Base-by-base conservation (phyloP, 2,113 vertebrate genomes). In the Spea bombifrons region DNA sequence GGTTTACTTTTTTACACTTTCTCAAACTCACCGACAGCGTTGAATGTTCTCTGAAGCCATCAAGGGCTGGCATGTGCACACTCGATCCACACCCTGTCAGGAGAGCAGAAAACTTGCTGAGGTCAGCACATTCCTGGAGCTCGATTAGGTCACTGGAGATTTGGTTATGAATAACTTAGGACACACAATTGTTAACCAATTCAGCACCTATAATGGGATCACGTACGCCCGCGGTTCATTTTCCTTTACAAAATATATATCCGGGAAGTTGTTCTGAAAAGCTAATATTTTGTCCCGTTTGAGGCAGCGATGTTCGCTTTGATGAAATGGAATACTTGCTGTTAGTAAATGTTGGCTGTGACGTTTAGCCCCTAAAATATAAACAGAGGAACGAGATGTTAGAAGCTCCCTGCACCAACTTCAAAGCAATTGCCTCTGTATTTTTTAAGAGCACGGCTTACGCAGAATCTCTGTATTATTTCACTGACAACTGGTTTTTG, bases 21-120 rank as follows among this genome's bases (percentile, higher is more conserved):
- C 88, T 85, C 89, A 97, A 97, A 97, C 95, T 96, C 95, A 97
- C 95, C 95, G 95, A 97, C 95, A 97, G 95, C 95, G 95, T 97
- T 97, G 95, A 97, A 97, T 97, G 95, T 97, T 96, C 93, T 76
- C 92, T 90, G 90, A 89, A 93, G 90, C 88, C 90, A 93, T 95
- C 92, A 84, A 78, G 86, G 52, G 75, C 68, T 75, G 8, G 46
- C 75, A 66, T 8, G 86, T 76, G 87, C 88, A 78, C 80, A 71
- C 85, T 83, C 69, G 81, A 73, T 76, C 43, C 81, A 77, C 88
- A 88, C 82, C 85, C 84, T 83, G 85, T 84, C 75, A 73, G 71
- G 81, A 73, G 64, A 85, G 76, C 84, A 74, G 84, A 85, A 88
- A 83, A 80, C 82, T 74, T 87, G 84, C 74, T 85, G 84, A 84